A percentile compares a stretch with the other conserved stretches of the same genome.
Conservation (phyloP, 1,140 invertebrate genomes). For the Agrypnia vestita region DNA sequence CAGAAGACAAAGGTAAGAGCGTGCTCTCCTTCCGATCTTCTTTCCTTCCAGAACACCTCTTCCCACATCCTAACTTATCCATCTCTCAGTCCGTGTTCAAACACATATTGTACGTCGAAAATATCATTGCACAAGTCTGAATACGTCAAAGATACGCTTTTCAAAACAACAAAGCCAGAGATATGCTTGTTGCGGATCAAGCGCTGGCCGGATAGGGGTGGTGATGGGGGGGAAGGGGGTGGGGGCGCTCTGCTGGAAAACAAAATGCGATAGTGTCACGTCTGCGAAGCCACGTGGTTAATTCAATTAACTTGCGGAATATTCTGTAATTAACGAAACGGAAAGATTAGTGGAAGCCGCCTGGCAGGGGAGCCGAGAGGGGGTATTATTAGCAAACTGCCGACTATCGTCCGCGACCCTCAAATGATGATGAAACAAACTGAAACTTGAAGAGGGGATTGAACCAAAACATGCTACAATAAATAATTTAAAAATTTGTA, state of each 20-base stretch:
- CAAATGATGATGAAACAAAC: no score
- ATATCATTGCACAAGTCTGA: no score
- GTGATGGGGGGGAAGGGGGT: background rate
- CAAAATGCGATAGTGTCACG: slow-evolving; percentile 46
- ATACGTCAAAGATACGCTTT: no score
- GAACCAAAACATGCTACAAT: background rate
- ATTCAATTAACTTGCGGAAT: slow-evolving; percentile 48
- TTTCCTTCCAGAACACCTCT: no score
- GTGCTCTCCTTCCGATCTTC: no score
- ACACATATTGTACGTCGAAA: no score
- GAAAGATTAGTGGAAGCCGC: slow-evolving; percentile 43
- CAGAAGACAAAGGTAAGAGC: no score
- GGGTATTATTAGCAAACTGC: background rate
- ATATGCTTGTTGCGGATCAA: slow-evolving; percentile 16
- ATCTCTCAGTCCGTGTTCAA: no score
- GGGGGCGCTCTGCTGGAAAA: slow-evolving; percentile 22
- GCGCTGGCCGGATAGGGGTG: background rate
- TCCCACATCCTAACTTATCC: no score
- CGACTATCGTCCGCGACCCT: background rate
- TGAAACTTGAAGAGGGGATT: no score
- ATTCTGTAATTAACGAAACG: slow-evolving; percentile 46
- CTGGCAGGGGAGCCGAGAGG: slow-evolving; percentile 3
- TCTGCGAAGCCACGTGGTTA: slow-evolving; percentile 46
- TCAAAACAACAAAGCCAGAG: slow-evolving; percentile 3
- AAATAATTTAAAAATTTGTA: no score